phyloP scores from a whole-genome alignment of 2,113 vertebrate genomes.

The Hystrix brachyura region DNA sequence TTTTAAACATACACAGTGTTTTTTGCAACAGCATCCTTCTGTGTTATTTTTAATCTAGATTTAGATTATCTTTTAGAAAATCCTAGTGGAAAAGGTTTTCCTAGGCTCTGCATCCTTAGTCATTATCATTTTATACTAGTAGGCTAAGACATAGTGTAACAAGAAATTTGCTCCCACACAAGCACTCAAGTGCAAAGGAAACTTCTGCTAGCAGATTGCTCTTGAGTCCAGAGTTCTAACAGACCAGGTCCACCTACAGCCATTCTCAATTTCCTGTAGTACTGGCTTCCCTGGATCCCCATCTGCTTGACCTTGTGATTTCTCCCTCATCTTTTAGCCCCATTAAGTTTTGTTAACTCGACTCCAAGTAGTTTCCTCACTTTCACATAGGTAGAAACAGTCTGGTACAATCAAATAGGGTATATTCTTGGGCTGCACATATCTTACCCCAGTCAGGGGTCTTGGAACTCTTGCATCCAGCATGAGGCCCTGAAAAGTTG shows the following conservation, averaged over 20 bases:
- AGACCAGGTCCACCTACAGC: background rate
- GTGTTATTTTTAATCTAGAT: background rate
- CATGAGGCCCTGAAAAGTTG: background rate
- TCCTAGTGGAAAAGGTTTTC: background rate
- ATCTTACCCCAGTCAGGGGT: background rate
- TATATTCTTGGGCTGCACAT: too few species aligned
- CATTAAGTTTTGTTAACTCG: background rate
- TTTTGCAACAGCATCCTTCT: background rate
- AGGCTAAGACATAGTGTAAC: background rate
- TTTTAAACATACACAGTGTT: background rate
- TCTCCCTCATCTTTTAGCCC: background rate
- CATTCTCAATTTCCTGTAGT: background rate
- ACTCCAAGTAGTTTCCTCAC: background rate
- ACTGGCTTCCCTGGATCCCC: background rate
- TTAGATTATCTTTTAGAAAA: conserved; percentile 21
- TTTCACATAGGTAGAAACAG: background rate
- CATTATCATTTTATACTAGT: background rate
- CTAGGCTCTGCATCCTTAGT: background rate
- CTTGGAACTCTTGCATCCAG: background rate
- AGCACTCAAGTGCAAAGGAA: background rate
- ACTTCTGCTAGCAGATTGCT: background rate
- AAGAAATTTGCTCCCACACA: background rate
- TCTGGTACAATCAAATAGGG: background rate
- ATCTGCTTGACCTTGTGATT: background rate
- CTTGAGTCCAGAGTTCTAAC: background rate